Base-by-base conservation (phyloP, 2,888 invertebrate species). In the Ornithoptera priamus region DNA sequence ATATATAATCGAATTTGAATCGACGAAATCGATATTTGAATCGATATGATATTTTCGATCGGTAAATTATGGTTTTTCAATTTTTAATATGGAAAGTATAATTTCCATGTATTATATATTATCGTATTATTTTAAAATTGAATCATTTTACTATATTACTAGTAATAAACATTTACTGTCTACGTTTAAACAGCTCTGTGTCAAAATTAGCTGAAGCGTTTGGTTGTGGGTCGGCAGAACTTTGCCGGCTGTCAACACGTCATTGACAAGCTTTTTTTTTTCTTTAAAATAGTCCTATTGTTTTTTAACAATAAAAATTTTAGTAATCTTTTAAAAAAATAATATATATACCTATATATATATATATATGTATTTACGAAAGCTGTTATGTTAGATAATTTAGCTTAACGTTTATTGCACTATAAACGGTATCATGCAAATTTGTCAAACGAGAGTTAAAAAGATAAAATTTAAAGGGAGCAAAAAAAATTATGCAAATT, bases 171-270 rank as follows among this genome's bases (percentile, higher is more conserved):
- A 17, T 24, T 53, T 17, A 72, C 22, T 12, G 6, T 85, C 83
- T 84, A 76, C 1, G 15, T 10, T 1, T 74, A 74, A 17, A 0
- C 10, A 75, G 60, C n/a, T 81, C 84, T 82, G 68, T 72, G 71
- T 72, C 20, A 72, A 72, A 78, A 82, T 76, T 81, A 81, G 76
- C 71, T 75, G 83, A 76, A 72, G 85, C 85, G 83, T 86, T 78
- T 85, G 80, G 87, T 87, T 83, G 88, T 89, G 90, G 90, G 89
- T 85, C 82, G 84, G 80, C 78, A 79, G 80, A 81, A 83, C 85
- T 85, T 85, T 82, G 80, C 78, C 80, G 83, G 75, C 81, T 88
- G 90, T 90, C 90, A 87, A 84, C 86, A 82, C 80, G 90, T 89
- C 90, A 83, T 76, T 79, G 81, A 78, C 90, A 90, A 78, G 75